Evolutionary conservation across 2,888 invertebrate genomes (phyloP), one percentile per base, ranked within the genome.

Genomic region (Netelia virgata): DNA sequence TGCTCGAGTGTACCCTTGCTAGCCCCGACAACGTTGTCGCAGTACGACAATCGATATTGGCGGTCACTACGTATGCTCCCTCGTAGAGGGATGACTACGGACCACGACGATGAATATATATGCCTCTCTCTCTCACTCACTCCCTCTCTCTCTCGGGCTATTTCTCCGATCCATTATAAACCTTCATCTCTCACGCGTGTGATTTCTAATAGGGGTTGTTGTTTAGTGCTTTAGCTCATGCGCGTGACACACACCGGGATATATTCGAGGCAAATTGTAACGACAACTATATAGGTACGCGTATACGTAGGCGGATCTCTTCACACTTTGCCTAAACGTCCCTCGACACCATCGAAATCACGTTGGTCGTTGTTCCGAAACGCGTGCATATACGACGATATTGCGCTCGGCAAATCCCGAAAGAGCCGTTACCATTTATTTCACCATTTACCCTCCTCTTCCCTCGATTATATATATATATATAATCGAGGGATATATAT

Each of bases 31-130:
- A 84, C 86, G 88, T 87, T 91, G 91, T 92, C 92, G 92, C 91
- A 91, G 90, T 92, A 92, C 90, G 92, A 90, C 91, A 91, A 92
- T 92, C 92, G 91, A 92, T 92, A 91, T 90, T 87, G 83, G 87
- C 81, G 83, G 87, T 83, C 80, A 75, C 84, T 86, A 77, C 70
- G 80, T 70, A 66, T 73, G 20, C 57, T 16, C 57, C 55, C 20
- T 57, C 23, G 43, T 61, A 41, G 55, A 59, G 79, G 82, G 82
- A 80, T 73, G 73, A 55, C 9, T 70, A 14, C 16, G 16, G n/a
- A 55, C 57, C 70, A 64, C 70, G n/a, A 59, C 63, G 61, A 63
- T 70, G 1, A 23, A 68, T 28, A 69, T 63, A 14, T 28, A 55
- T 28, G 6, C 9, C 57, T 18, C 18, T 6, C 18, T 1, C 18